A percentile compares a stretch with the other conserved stretches of the same genome.
Conservation (phyloP, 2,797 vertebrate genomes). For the Rousettus madagascariensis region DNA sequence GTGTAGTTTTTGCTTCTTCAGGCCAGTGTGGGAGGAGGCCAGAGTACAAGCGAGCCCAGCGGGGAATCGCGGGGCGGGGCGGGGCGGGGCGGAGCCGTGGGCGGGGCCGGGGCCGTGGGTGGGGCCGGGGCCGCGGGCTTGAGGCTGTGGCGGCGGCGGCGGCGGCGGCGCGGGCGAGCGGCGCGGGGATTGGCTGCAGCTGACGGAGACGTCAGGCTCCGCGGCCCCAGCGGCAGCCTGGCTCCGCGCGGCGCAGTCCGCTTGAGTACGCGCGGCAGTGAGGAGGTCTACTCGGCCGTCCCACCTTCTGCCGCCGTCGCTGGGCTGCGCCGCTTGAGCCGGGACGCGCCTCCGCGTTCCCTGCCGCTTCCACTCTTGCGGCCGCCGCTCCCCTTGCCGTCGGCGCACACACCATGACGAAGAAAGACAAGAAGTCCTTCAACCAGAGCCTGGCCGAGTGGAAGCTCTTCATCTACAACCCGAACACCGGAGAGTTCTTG, state of each 20-base stretch:
- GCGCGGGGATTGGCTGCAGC: conserved; percentile 72
- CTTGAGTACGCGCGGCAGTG: conserved; percentile 26
- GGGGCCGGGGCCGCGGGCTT: conserved; percentile 9
- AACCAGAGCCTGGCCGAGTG: conserved; percentile 88
- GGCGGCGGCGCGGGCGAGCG: conserved; percentile 16
- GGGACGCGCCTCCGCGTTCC: conserved; percentile 61
- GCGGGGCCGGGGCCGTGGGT: neutral
- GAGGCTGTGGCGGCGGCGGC: conserved; percentile 43
- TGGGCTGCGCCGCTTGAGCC: conserved; percentile 65
- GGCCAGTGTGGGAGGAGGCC: rapidly evolving
- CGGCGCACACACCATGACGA: conserved; percentile 87
- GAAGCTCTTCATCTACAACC: conserved; percentile 95
- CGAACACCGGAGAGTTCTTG: conserved; percentile 90
- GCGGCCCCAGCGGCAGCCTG: conserved; percentile 51
- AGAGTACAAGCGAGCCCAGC: rapidly evolving
- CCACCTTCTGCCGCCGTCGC: conserved; percentile 54
- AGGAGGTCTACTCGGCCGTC: conserved; percentile 26
- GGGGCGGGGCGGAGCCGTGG: neutral
- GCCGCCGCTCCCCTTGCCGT: conserved; percentile 36
- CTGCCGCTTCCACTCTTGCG: conserved; percentile 56
- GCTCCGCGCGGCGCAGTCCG: conserved; percentile 61
- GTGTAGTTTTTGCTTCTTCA: neutral
- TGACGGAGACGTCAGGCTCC: conserved; percentile 59
- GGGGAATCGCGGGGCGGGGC: neutral
- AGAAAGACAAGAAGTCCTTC: conserved; percentile 89